phyloP scores from a whole-genome alignment of 2,113 vertebrate genomes.

The Benthochromis sp. region DNA sequence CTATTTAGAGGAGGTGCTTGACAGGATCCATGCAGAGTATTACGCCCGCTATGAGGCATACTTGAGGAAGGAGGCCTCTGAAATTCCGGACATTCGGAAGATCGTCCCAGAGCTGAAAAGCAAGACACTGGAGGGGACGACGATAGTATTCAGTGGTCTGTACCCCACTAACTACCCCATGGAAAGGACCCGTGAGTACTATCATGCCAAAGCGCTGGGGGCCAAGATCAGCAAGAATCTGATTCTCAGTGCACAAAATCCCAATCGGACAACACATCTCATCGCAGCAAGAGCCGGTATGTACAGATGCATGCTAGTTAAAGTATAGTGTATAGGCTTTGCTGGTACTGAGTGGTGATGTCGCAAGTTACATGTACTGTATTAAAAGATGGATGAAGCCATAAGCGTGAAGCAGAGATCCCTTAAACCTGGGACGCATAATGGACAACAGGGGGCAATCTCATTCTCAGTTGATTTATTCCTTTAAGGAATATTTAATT shows the following conservation, averaged over 20 bases:
- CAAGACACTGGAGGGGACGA: conserved; percentile 79
- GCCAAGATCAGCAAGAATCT: conserved; percentile 82
- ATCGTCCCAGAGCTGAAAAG: conserved; percentile 91
- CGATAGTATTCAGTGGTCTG: conserved; percentile 87
- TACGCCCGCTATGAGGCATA: conserved; percentile 83
- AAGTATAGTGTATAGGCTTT: neutral
- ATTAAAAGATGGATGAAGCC: neutral
- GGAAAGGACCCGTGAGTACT: conserved; percentile 89
- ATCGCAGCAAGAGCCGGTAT: conserved; percentile 88
- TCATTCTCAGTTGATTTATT: neutral
- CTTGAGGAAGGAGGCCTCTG: conserved; percentile 71
- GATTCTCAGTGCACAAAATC: conserved; percentile 72
- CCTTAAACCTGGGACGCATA: neutral
- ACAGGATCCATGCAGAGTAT: conserved; percentile 87
- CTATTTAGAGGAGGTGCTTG: conserved; percentile 91
- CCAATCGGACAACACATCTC: conserved; percentile 82
- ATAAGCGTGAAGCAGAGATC: neutral
- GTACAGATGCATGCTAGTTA: conserved; percentile 16
- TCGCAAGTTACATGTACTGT: neutral
- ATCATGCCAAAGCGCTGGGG: conserved; percentile 89
- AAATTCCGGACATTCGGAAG: conserved; percentile 86
- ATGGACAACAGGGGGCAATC: neutral
- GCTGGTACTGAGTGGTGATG: neutral
- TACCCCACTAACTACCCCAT: conserved; percentile 93
- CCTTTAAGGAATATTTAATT: neutral